phyloP scores from a whole-genome alignment of 2,797 vertebrate species.

The Brachyrhaphis roseni region DNA sequence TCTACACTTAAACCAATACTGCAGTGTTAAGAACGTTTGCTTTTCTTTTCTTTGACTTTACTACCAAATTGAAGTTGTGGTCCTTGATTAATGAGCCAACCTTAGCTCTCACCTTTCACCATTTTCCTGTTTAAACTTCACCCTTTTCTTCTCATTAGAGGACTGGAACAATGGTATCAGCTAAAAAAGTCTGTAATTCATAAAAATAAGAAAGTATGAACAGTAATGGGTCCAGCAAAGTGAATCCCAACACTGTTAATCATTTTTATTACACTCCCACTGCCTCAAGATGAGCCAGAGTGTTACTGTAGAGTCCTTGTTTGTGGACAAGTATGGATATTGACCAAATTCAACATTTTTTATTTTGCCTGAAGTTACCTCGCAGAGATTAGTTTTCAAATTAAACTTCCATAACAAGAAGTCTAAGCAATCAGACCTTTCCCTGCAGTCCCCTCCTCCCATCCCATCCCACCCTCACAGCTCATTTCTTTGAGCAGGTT shows the following conservation, averaged over 20 bases:
- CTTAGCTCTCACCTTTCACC: neutral
- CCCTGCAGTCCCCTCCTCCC: conserved; percentile 30
- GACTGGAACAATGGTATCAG: neutral
- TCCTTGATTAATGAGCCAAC: neutral
- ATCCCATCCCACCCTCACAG: neutral
- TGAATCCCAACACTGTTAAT: neutral
- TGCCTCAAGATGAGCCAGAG: neutral
- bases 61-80: neutral
- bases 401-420: conserved; percentile 66
- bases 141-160: neutral
- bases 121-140: neutral
- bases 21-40: neutral
- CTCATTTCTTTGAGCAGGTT: conserved; percentile 70
- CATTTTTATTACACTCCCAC: conserved; percentile 9
- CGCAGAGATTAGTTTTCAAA: conserved; percentile 71
- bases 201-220: neutral
- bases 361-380: conserved; percentile 66
- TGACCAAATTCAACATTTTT: conserved; percentile 46
- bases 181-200: neutral
- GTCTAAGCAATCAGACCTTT: conserved; percentile 67
- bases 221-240: neutral
- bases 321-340: conserved; percentile 47
- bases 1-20: neutral
- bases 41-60: neutral
- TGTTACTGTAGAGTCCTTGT: conserved; percentile 35